Evolutionary conservation across 2,113 vertebrate species (phyloP).

Genomic region (Cephalophus harveyi): DNA sequence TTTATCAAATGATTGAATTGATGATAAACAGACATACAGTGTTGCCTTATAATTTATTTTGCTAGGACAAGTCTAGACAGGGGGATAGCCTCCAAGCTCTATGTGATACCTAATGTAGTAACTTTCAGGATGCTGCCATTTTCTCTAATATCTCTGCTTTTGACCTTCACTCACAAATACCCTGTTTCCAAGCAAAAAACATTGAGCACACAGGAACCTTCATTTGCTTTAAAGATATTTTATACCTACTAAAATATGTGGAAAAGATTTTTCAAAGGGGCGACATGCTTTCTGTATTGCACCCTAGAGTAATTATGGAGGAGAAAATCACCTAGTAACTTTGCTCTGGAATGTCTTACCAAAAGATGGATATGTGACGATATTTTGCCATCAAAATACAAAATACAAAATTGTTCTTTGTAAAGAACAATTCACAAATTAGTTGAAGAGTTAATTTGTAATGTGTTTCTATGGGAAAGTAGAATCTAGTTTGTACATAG

Average conservation of each 20-base stretch:
- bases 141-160: background rate
- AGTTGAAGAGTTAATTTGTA: background rate
- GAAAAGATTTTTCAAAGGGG: background rate
- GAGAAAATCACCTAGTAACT: background rate
- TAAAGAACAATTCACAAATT: background rate
- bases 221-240: conserved; percentile 28
- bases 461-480: background rate
- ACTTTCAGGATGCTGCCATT: background rate
- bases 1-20: background rate
- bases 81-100: background rate
- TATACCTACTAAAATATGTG: background rate
- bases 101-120: background rate
- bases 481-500: background rate
- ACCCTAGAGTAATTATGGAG: background rate
- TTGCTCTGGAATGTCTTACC: background rate
- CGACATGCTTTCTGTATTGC: background rate
- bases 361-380: background rate
- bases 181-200: background rate
- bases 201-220: background rate
- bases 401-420: background rate
- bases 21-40: background rate
- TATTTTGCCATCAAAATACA: background rate
- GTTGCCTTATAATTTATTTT: background rate
- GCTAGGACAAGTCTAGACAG: background rate
- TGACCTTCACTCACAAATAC: background rate